Evolutionary conservation across 2,797 vertebrate genomes (phyloP).

Genomic region (Falco novaeseelandiae): DNA sequence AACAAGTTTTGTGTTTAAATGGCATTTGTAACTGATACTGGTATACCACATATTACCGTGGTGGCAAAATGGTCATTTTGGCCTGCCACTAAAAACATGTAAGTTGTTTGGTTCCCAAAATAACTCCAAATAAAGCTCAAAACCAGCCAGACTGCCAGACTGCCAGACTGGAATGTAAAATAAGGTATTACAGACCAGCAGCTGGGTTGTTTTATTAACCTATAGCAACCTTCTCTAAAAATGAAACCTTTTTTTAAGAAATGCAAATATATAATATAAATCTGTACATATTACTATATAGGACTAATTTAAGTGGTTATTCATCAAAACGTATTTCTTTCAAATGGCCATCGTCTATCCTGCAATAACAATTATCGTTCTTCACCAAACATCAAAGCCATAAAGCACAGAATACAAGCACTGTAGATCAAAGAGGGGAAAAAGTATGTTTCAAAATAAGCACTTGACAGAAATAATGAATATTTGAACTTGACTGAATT

Average conservation of each 20-base stretch:
- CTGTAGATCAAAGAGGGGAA: background rate
- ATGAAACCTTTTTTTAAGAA: background rate
- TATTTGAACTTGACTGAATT: conserved; percentile 29
- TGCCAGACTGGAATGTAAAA: background rate
- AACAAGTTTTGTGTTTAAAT: background rate
- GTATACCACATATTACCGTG: background rate
- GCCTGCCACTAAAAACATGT: background rate
- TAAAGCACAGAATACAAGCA: background rate
- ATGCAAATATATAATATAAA: background rate
- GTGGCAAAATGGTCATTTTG: background rate
- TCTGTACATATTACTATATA: background rate
- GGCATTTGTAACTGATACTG: background rate
- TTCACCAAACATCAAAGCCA: conserved; percentile 17
- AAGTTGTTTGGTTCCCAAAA: background rate
- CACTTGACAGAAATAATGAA: conserved; percentile 17
- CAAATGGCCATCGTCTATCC: background rate
- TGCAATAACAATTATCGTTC: background rate
- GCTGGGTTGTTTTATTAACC: background rate
- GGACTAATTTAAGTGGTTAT: background rate
- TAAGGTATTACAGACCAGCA: background rate
- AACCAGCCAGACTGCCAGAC: background rate
- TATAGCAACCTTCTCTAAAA: background rate
- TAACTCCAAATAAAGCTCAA: background rate
- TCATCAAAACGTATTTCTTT: background rate
- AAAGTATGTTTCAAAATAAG: conserved; percentile 33